Percentiles rank a stretch among this genome's conserved stretches.
These are phyloP conservation scores for Trachymyrmex cornetzi DNA, from an alignment of 1,140 invertebrate species.

Conservation along the genomic window DNA sequence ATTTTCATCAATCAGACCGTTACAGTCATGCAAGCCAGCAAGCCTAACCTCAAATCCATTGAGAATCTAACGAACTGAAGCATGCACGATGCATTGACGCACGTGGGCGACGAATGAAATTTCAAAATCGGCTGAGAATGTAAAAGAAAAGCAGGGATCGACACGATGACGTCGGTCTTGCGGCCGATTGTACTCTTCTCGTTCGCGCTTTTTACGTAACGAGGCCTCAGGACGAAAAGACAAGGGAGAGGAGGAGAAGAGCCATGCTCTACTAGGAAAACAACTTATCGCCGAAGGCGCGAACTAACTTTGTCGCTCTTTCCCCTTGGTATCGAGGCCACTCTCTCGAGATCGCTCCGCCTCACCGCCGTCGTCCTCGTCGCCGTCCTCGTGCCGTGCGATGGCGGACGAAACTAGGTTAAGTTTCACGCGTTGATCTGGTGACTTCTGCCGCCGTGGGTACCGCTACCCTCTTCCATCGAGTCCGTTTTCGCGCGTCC, in stretches of 20 bases:
- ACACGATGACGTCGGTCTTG: not conserved
- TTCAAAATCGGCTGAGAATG: not conserved
- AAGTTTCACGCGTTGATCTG: constrained; percentile 22
- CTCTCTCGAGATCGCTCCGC: constrained; percentile 1
- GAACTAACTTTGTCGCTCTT: constrained; percentile 31
- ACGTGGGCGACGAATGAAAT: not conserved
- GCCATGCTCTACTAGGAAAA: not conserved
- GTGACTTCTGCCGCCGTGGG: not conserved
- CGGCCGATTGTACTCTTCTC: not conserved
- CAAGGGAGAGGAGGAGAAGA: not conserved
- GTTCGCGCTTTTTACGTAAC: constrained; percentile 46
- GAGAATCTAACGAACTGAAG: not conserved
- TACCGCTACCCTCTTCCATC: constrained; percentile 51
- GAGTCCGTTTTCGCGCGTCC: constrained; percentile 26
- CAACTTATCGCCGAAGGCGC: not conserved
- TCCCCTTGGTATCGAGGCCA: constrained; percentile 22
- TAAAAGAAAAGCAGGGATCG: not conserved
- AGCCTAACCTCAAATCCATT: constrained; percentile 32
- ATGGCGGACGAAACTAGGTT: constrained; percentile 46
- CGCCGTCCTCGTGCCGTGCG: constrained; percentile 26
- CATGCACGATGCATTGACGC: not conserved
- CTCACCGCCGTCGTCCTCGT: not conserved
- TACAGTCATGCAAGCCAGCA: too few species aligned
- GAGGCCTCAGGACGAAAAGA: not conserved
- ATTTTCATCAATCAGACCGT: not conserved